Base-by-base conservation (phyloP, 1,140 invertebrate genomes). In the Drosophila sp. region DNA sequence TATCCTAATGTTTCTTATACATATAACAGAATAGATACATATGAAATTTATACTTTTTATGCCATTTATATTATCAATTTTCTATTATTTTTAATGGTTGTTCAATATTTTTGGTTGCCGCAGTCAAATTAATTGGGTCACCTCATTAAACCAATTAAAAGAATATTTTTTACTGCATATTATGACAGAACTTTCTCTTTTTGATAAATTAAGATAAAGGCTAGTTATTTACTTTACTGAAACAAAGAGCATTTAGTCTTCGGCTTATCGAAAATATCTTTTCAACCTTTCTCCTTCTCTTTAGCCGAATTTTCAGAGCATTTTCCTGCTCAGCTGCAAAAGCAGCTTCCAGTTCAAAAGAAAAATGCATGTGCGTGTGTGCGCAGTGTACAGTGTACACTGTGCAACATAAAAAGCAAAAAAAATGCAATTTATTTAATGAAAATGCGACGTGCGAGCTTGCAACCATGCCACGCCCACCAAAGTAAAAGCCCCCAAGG, bases 341-440 rank as follows among this genome's bases (percentile, higher is more conserved):
- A 29, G 27, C 27, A 5, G 27, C 27, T 29, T 7, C 4, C 27
- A 29, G 27, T 29, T 25, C 6, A 11, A 48, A 48, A 48, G 25
- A 11, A 13, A 29, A 50, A 50, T 50, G 46, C 5, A 5, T 27
- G 25, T 27, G 21, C 21, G 41, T 45, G 41, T 41, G 13, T 16
- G 0, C 7, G 9, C n/a, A 8, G 43, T 48, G 21, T 14, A 13
- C 50, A 34, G 25, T 29, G 48, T 29, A 14, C 48, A 32, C 27
- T 51, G 48, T 32, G 13, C 48, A 34, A 18, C 56, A 59, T 59
- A 13, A 29, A 53, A 34, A 2, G 4, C 1, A 13, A 29, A 32
- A 7, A 78, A 78, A 64, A 59, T 81, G 27, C 75, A 82, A 78
- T 82, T 82, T 72, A 72, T 78, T 76, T 75, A 82, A 82, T 82